Evolutionary conservation across 2,113 vertebrate genomes (phyloP), one percentile per base, ranked within the genome.

Genomic region (Agapornis roseicollis): DNA sequence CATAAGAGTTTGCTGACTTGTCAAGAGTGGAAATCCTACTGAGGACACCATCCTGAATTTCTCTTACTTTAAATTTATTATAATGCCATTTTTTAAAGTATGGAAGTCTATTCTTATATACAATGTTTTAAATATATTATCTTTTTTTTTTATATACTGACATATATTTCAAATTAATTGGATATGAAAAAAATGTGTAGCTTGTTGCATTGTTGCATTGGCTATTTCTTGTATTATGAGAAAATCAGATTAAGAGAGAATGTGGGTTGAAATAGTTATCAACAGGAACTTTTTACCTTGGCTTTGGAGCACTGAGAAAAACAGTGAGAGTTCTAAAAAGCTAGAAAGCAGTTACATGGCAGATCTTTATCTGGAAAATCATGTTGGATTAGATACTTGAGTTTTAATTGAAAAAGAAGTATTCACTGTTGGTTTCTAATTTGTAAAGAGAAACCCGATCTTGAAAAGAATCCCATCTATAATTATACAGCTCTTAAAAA

Each of bases 361-460:
- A 96, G 52, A 58, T 89, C 71, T 98, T 81, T 90, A 58, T 94
- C 84, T 96, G 79, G 86, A 14, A 86, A 90, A 83, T 46, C 76
- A 88, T 60, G 35, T 33, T 69, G 37, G 87, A 95, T 81, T 91
- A 89, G 55, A 93, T 49, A 17, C 46, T 91, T 93, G 73, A 96
- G 91, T 95, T 97, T 96, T 94, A 96, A 96, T 97, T 97, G 78
- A 53, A 86, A 83, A 97, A 95, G 17, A 79, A 58, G 10, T 88
- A 93, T 89, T 93, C 81, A 74, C 69, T 95, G 49, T 82, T 96
- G 37, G 42, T 79, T 96, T 93, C 85, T 85, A 84, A 95, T 93
- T 50, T 55, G 37, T 91, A 56, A 95, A 94, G 83, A 93, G 49
- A 93, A 93, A 91, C 9, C 63, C 16, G 76, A 16, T 85, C 49